These are phyloP conservation scores for Oxyruncus cristatus DNA, from an alignment of 2,113 vertebrate genomes.

Conservation along the genomic window DNA sequence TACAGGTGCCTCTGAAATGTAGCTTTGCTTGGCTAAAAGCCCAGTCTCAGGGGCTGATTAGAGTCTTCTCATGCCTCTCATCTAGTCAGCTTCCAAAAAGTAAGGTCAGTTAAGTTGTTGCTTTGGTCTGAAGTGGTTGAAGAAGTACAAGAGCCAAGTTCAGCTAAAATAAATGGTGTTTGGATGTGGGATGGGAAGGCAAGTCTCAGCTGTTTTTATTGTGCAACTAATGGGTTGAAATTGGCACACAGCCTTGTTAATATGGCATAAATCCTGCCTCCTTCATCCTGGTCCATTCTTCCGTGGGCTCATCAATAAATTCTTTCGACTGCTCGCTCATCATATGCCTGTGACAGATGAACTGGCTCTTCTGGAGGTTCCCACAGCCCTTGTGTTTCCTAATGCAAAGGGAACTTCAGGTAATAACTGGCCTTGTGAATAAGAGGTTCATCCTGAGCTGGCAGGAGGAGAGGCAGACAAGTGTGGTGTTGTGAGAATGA, in stretches of 20 bases:
- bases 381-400: neutral
- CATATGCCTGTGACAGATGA: neutral
- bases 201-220: neutral
- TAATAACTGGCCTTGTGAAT: neutral
- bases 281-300: neutral
- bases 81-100: neutral
- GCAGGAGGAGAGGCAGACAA: neutral
- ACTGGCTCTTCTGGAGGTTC: neutral
- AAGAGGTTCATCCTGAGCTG: neutral
- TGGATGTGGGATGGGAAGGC: neutral
- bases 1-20: constrained; percentile 11
- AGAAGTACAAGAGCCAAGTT: neutral
- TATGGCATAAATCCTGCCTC: constrained; percentile 35
- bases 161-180: neutral
- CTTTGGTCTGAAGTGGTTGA: neutral
- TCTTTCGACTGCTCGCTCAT: neutral
- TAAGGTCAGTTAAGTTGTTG: constrained; percentile 10
- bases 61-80: neutral
- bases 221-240: constrained; percentile 34
- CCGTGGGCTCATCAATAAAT: constrained; percentile 32
- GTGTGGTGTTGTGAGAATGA: neutral
- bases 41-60: neutral
- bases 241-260: constrained; percentile 26
- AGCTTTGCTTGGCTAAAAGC: neutral
- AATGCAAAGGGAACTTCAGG: neutral